A percentile compares a stretch with the other conserved stretches of the same genome.
Conservation (phyloP, 2,888 invertebrate genomes). For the Druceiella hillmani region DNA sequence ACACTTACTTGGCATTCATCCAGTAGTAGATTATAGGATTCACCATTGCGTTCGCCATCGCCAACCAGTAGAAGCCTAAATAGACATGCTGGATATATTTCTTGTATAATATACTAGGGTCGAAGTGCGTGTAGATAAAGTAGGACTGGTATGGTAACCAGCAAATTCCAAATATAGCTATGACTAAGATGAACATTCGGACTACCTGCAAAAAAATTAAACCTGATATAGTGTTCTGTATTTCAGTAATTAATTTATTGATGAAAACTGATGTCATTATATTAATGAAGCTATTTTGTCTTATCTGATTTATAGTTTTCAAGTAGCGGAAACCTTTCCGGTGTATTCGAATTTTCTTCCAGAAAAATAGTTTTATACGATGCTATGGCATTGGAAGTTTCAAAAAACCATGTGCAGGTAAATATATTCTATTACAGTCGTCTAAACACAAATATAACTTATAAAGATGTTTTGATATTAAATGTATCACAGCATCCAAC, state of each 20-base stretch:
- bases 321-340: too few species aligned
- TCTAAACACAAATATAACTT: too few species aligned
- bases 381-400: too few species aligned
- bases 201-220: conserved; percentile 60
- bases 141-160: conserved; percentile 88
- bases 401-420: too few species aligned
- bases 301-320: too few species aligned
- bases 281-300: conserved; percentile 23
- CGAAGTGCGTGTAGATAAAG: conserved; percentile 76
- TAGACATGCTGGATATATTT: conserved; percentile 80
- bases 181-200: conserved; percentile 84
- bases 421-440: too few species aligned
- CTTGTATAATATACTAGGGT: conserved; percentile 58
- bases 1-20: conserved; percentile 80
- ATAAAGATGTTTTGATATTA: too few species aligned
- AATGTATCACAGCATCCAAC: too few species aligned
- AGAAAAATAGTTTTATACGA: too few species aligned
- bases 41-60: conserved; percentile 91
- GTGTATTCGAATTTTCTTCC: too few species aligned
- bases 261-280: conserved; percentile 1
- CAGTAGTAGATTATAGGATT: conserved; percentile 90
- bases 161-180: conserved; percentile 79
- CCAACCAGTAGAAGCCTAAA: conserved; percentile 82
- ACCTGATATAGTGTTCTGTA: too few species aligned
- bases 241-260: too few species aligned